These are phyloP conservation scores for Halcyon leucocephala DNA, from an alignment of 2,797 vertebrate genomes.

Conservation along the genomic window DNA sequence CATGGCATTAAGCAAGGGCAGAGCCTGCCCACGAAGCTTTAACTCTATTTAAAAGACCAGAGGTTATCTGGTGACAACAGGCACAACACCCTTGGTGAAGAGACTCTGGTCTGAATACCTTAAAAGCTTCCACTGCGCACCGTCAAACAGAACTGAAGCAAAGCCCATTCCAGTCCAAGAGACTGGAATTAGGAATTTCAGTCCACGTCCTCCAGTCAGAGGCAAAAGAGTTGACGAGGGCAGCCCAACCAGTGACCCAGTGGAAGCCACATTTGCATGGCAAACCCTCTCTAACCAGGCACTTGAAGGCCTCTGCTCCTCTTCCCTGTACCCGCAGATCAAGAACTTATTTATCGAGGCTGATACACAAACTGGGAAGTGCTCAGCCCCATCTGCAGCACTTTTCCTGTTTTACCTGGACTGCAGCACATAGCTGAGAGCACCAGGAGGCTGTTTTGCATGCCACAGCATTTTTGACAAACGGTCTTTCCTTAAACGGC, in stretches of 20 bases:
- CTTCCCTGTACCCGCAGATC: background rate
- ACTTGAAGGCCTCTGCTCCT: background rate
- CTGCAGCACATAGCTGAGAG: background rate
- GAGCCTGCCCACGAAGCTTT: background rate
- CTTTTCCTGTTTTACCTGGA: background rate
- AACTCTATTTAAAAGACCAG: slow-evolving; percentile 40
- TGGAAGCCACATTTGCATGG: background rate
- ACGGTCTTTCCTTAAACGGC: background rate
- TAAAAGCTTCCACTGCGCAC: background rate
- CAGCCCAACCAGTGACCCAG: background rate
- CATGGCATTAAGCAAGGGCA: slow-evolving; percentile 33
- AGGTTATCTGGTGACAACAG: slow-evolving; percentile 46
- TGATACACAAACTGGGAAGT: background rate
- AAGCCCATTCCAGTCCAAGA: background rate
- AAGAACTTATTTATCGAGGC: background rate
- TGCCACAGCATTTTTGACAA: background rate
- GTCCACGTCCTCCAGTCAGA: background rate
- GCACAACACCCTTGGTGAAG: background rate
- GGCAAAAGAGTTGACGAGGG: background rate
- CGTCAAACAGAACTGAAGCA: background rate
- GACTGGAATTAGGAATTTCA: slow-evolving; percentile 30
- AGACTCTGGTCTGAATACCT: background rate
- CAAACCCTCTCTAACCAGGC: background rate
- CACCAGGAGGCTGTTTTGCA: background rate
- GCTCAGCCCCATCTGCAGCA: background rate